phyloP scores from a whole-genome alignment of 2,113 vertebrate genomes.

The Varanus komodoensis region DNA sequence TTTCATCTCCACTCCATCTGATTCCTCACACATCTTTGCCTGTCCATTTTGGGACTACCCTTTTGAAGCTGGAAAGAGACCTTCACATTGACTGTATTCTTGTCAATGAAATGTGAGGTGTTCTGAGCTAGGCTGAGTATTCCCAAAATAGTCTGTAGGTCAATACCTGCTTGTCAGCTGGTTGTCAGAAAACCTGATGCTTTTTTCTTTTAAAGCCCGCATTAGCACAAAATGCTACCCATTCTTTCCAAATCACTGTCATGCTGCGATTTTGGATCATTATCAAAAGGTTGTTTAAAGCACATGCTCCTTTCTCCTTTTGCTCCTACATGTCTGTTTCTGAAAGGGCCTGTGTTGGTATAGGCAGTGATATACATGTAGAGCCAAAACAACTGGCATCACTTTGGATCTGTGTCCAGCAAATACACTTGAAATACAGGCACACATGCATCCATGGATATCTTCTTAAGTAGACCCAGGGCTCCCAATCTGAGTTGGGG shows the following conservation, averaged over 20 bases:
- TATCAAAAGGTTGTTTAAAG: neutral
- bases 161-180: neutral
- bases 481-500: too few species aligned
- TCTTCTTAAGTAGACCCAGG: too few species aligned
- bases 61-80: neutral
- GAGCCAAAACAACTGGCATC: neutral
- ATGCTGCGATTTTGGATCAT: neutral
- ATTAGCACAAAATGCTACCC: accelerated
- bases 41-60: neutral
- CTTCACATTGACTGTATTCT: neutral
- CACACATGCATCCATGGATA: too few species aligned
- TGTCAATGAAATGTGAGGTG: neutral
- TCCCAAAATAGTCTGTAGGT: neutral
- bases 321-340: neutral
- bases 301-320: neutral
- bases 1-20: too few species aligned
- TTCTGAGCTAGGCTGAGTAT: neutral
- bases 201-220: neutral
- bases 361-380: neutral
- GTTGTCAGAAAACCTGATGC: neutral
- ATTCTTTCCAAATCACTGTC: neutral
- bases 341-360: neutral
- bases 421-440: too few species aligned
- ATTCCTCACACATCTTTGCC: too few species aligned
- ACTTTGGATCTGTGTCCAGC: too few species aligned